These are phyloP conservation scores for Pangasius mekongensis DNA, from an alignment of 2,797 vertebrate species.

Conservation along the genomic window DNA sequence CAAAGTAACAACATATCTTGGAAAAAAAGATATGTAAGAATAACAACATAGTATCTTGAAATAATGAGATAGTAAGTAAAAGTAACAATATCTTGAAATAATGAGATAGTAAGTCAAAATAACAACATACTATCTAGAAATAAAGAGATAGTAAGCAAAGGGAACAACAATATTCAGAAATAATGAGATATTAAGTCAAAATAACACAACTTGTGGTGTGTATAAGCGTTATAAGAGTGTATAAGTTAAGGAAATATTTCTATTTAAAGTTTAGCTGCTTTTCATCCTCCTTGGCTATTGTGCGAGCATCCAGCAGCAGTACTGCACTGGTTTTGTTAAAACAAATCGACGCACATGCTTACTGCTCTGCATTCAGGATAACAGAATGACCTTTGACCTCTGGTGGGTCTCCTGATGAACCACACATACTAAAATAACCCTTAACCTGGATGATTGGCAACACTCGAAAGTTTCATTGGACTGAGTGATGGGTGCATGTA, in stretches of 20 bases:
- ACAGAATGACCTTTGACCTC: conserved; percentile 2
- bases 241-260: too few relatives aligned
- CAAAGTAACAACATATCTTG: background rate
- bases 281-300: background rate
- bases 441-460: background rate
- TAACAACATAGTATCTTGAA: too few relatives aligned
- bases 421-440: conserved; percentile 24
- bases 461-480: conserved; percentile 21
- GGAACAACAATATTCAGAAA: background rate
- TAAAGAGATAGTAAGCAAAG: background rate
- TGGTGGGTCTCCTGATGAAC: background rate
- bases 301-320: background rate
- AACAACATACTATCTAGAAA: background rate
- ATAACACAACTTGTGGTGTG: background rate
- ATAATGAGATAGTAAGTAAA: background rate
- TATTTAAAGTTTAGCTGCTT: background rate
- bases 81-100: background rate
- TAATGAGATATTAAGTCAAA: background rate
- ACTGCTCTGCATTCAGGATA: background rate
- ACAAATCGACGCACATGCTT: background rate
- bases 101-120: background rate
- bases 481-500: conserved; percentile 30
- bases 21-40: too few relatives aligned
- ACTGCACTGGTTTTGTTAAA: background rate
- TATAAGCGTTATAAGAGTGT: background rate